phyloP scores from a whole-genome alignment of 2,797 vertebrate genomes.

The Podarcis siculus region DNA sequence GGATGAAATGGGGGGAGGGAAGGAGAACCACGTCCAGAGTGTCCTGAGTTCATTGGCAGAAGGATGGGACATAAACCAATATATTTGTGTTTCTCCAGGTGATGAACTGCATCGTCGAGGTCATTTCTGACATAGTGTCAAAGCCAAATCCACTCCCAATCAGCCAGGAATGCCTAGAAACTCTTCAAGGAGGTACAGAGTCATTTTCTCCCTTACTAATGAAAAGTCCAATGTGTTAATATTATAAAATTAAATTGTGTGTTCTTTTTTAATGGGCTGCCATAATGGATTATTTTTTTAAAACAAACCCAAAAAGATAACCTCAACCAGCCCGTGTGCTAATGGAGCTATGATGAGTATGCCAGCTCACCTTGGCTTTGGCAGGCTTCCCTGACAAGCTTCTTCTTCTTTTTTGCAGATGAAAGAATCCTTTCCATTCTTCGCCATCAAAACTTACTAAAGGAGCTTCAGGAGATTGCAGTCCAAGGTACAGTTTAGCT shows the following conservation, averaged over 20 bases:
- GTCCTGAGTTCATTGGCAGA: background rate
- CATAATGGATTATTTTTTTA: background rate
- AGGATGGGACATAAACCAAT: background rate
- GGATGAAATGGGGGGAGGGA: background rate
- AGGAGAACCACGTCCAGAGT: background rate
- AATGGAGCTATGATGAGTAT: background rate
- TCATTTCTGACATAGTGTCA: constrained; percentile 88
- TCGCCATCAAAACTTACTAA: constrained; percentile 90
- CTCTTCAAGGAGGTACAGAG: constrained; percentile 85
- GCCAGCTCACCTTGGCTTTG: background rate
- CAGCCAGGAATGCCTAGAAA: constrained; percentile 89
- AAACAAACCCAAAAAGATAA: background rate
- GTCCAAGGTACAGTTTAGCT: constrained; percentile 81
- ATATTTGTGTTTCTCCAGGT: constrained; percentile 80
- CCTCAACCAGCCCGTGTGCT: constrained; percentile 1
- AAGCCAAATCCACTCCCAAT: constrained; percentile 86
- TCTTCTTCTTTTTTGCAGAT: constrained; percentile 78
- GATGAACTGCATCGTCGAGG: constrained; percentile 95
- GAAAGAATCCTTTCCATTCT: constrained; percentile 91
- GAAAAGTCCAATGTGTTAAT: background rate
- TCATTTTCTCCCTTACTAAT: background rate
- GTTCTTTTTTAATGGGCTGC: background rate
- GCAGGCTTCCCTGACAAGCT: constrained; percentile 13
- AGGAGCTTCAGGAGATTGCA: constrained; percentile 92
- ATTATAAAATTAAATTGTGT: background rate